These are phyloP conservation scores for Pocillopora damicornis DNA, from an alignment of 64 coral and sea anemone genomes.

Conservation along the genomic window DNA sequence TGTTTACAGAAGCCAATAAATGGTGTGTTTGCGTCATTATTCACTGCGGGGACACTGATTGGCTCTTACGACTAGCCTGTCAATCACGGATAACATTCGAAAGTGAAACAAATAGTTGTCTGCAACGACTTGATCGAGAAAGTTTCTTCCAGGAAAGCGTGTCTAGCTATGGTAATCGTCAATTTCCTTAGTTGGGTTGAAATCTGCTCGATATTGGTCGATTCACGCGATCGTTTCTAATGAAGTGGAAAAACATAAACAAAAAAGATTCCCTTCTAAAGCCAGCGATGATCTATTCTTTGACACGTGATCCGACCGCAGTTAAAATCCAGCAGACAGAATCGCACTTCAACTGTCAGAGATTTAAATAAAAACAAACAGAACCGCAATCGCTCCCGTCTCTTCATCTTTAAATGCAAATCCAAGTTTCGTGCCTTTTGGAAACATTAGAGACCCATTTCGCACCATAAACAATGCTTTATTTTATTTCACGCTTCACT, in stretches of 20 bases:
- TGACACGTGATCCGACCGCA: constrained; percentile 21
- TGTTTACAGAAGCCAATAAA: constrained; percentile 39
- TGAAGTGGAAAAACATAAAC: constrained; percentile 7
- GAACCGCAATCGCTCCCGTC: background rate
- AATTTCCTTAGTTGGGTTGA: constrained; percentile 11
- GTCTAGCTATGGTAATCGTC: constrained; percentile 9
- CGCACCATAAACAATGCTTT: background rate
- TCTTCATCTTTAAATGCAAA: background rate
- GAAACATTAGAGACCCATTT: background rate
- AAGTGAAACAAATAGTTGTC: constrained; percentile 43
- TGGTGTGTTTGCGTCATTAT: constrained; percentile 40
- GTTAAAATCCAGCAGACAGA: constrained; percentile 33
- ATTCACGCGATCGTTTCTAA: constrained; percentile 9
- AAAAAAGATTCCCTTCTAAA: background rate
- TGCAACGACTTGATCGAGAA: constrained; percentile 9
- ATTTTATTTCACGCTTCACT: constrained; percentile 4
- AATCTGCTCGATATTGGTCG: background rate
- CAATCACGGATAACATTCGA: constrained; percentile 29
- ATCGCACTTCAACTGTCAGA: constrained; percentile 4
- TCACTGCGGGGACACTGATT: constrained; percentile 3
- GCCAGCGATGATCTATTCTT: constrained; percentile 26
- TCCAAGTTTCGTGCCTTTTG: background rate
- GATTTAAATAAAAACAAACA: constrained; percentile 32
- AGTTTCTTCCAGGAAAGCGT: background rate
- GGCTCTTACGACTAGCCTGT: background rate